These are phyloP conservation scores for Pachycephala philippinensis DNA, from an alignment of 2,113 vertebrate species.

Conservation along the genomic window DNA sequence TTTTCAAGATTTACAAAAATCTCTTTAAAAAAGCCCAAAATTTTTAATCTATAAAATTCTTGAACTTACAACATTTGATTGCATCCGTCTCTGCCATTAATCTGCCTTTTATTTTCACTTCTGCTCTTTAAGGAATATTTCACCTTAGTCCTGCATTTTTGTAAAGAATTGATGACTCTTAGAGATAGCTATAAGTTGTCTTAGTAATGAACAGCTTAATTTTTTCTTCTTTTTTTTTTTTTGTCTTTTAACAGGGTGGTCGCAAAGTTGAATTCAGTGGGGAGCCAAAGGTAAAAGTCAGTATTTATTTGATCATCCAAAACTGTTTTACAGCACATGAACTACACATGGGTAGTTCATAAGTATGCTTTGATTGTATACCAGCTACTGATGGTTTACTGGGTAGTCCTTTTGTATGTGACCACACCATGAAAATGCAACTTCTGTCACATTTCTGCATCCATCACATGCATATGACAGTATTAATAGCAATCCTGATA, in stretches of 20 bases:
- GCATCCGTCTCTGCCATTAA: not conserved
- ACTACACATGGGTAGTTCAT: not conserved
- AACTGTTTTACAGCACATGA: not conserved
- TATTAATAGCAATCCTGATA: not conserved
- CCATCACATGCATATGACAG: not conserved
- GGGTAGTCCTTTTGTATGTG: not conserved
- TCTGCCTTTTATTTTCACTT: not conserved
- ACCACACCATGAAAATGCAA: not conserved
- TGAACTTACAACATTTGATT: not conserved
- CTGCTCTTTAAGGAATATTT: not conserved
- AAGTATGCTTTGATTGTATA: not conserved
- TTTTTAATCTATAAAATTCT: not conserved
- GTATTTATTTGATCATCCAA: not conserved
- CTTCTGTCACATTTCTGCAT: not conserved
- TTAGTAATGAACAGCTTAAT: not conserved
- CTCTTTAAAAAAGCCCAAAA: not conserved
- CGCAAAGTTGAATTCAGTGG: constrained; percentile 87
- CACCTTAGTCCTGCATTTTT: not conserved
- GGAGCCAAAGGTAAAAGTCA: constrained; percentile 84
- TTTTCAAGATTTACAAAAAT: not conserved
- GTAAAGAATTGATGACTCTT: not conserved
- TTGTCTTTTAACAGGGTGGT: constrained; percentile 76
- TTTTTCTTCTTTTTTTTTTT: not conserved
- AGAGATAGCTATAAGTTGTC: not conserved
- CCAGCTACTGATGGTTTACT: not conserved